Evolutionary conservation across 2,797 vertebrate genomes (phyloP), one percentile per base, ranked within the genome.

Genomic region (Aplochiton taeniatus): DNA sequence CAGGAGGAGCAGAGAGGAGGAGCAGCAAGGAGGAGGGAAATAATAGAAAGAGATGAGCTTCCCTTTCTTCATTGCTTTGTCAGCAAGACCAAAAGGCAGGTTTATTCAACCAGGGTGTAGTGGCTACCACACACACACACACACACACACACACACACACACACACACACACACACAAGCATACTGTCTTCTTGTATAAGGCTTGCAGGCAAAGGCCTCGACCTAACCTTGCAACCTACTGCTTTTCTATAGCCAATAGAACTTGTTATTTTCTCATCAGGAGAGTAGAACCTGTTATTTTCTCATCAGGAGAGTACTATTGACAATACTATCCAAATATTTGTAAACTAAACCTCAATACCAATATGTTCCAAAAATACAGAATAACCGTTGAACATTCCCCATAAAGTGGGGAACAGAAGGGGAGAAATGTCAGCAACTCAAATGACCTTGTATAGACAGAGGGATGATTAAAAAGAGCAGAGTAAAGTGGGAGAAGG

Each of bases 61-160:
- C 31, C 47, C 31, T 12, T 47, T 45, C 44, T 11, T 10, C 12
- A 44, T 3, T 19, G 17, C 45, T n/a, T 9, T 44, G 58, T 61
- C 58, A 61, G 44, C 45, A 31, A 41, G 9, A 50, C 5, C 11
- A 16, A 42, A 17, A 12, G 14, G 16, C 4, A 9, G 12, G 50
- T 52, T 17, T 52, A 17, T 18, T n/a, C 18, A 18, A 52, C 50
- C 50, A n/a, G 16, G 31, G 31, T 31, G 31, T 31, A 31, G 31
- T 31, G 31, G 31, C 31, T 31, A 16, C 64, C 58, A 62, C 69
- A 20, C 61, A 60, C 66, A 55, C 49, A 47, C 58, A 65, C 61
- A 51, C 44, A 43, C 52, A 62, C 56, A 59, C 51, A 58, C 16
- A 42, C 51, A 20, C 50, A 17, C 31, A 49, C 61, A 19, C 14